Evolutionary conservation across 1,140 invertebrate species (phyloP), one percentile per base, ranked within the genome.

Genomic region (Drosophila tsacasi): DNA sequence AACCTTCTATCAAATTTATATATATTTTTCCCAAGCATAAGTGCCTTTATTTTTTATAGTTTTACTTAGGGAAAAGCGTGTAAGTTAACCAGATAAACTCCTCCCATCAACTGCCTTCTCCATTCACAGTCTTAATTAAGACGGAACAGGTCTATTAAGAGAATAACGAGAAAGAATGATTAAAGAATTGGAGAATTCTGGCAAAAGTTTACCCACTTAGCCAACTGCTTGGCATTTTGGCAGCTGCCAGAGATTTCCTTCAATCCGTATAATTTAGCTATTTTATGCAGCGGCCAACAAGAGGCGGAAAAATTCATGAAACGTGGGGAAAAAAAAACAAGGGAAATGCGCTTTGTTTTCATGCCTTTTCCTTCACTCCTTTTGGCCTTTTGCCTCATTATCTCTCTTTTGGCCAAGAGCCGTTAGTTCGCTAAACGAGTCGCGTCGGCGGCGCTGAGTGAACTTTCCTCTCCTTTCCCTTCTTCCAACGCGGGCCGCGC

Each of bases 321-420:
- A 25, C 12, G 39, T 23, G 57, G 13, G 5, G 1, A 6, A 40
- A 74, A 49, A 49, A 23, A 58, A 32, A 25, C 39, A 52, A 54
- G 55, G 23, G 61, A 58, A 66, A 32, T 66, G 54, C 81, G 67
- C 66, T 68, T 72, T 81, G 62, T 78, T 75, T 84, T 89, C 77
- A 75, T 86, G 74, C 77, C 63, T 63, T 81, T 81, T 68, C 42
- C 46, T 30, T 39, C 25, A 47, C 42, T 44, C 73, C 58, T 25
- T 46, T 76, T 78, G 68, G 63, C 75, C 58, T 74, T 74, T 71
- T 81, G 68, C 77, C 85, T 89, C 84, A 89, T 89, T 89, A 89
- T 86, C 75, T 90, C 50, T 81, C 42, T 55, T 35, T 62, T 55
- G 81, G 62, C 73, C 64, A 50, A 58, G 67, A 74, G 67, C 32